These are phyloP conservation scores for Drosophila kepulauana DNA, from an alignment of 1,140 invertebrate genomes.

Conservation along the genomic window DNA sequence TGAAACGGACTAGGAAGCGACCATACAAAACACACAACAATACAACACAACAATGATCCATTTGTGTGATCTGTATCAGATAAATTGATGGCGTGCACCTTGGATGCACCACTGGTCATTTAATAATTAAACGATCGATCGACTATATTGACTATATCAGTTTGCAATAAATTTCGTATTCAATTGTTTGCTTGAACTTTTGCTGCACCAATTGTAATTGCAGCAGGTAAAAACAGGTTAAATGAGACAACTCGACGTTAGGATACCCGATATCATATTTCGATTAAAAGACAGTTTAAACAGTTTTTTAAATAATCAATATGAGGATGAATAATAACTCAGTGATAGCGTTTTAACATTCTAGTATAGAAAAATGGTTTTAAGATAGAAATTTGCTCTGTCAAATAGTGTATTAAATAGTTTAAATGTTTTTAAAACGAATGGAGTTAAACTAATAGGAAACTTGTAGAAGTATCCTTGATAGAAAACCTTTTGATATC, in stretches of 20 bases:
- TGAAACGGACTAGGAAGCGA: constrained; percentile 32
- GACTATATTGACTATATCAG: constrained; percentile 25
- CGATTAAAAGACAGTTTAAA: neutral
- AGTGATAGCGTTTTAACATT: no score
- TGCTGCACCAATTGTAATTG: constrained; percentile 33
- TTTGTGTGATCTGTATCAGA: constrained; percentile 50
- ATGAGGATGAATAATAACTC: no score
- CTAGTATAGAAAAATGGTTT: no score
- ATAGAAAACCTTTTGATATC: no score
- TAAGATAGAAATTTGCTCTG: no score
- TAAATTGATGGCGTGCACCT: constrained; percentile 61
- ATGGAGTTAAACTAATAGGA: no score
- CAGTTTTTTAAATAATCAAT: no score
- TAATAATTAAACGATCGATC: constrained; percentile 38
- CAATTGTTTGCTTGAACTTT: constrained; percentile 72
- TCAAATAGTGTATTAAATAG: no score
- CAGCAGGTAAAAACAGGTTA: no score
- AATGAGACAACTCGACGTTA: neutral
- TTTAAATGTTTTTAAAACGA: no score
- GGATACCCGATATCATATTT: neutral
- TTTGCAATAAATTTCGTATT: constrained; percentile 77
- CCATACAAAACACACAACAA: constrained; percentile 30
- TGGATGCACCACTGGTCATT: constrained; percentile 52
- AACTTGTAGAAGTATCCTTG: no score
- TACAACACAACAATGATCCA: constrained; percentile 61